Conservation (phyloP, 2,113 vertebrate genomes). For the Dendrocopos noguchii region DNA sequence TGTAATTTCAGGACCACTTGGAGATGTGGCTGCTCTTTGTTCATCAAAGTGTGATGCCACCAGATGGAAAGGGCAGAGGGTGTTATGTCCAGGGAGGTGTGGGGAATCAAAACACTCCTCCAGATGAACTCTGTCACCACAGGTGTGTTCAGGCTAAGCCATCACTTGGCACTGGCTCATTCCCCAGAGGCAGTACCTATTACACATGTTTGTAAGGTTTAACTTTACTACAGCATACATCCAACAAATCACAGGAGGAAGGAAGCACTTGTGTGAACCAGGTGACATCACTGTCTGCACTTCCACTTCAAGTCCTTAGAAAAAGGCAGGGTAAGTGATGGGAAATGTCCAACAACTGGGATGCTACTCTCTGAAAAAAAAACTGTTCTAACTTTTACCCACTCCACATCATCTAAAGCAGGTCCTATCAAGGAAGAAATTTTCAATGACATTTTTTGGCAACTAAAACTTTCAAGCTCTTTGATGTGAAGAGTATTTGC, state of each 20-base stretch:
- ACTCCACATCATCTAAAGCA: not conserved
- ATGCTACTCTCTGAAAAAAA: not conserved
- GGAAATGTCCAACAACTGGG: not conserved
- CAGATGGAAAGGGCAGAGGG: not conserved
- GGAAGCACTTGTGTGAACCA: not conserved
- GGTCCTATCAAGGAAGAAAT: not conserved
- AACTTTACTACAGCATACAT: not conserved
- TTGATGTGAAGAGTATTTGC: not conserved
- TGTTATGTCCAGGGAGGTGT: not conserved
- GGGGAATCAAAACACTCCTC: not conserved
- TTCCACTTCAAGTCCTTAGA: not conserved
- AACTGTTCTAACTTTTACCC: not conserved
- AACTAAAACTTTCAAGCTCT: not conserved
- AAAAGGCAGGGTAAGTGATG: not conserved
- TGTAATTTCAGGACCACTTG: not conserved
- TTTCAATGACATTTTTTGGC: not conserved
- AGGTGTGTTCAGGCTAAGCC: not conserved
- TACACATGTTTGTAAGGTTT: not conserved
- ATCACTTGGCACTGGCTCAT: not conserved
- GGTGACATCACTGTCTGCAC: not conserved
- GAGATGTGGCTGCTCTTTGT: not conserved
- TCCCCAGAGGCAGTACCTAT: conserved; percentile 5
- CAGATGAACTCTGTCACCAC: not conserved
- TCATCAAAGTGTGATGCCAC: not conserved
- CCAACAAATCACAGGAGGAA: not conserved